Percentiles rank a stretch among this genome's conserved stretches.
These are phyloP conservation scores for Melanophora roralis DNA, from an alignment of 2,888 invertebrate genomes.

Conservation along the genomic window DNA sequence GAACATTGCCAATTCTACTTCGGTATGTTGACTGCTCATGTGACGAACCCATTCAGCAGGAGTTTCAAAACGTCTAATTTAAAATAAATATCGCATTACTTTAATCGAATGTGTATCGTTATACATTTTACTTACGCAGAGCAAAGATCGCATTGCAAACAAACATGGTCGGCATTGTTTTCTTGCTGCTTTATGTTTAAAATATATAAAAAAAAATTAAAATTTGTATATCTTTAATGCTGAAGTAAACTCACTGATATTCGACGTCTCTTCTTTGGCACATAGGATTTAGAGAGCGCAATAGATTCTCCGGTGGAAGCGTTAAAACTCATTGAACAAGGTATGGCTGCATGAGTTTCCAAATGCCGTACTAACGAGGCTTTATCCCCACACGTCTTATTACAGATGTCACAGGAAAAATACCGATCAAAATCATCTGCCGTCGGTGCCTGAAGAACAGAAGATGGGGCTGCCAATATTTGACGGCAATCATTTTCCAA, in stretches of 20 bases:
- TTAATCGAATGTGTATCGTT: neutral
- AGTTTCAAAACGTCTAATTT: conserved; percentile 81
- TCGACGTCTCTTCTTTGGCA: conserved; percentile 78
- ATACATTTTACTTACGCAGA: conserved; percentile 79
- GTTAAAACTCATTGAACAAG: conserved; percentile 56
- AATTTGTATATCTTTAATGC: neutral
- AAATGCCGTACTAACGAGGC: conserved; percentile 91
- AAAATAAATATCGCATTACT: neutral
- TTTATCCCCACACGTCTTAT: conserved; percentile 88
- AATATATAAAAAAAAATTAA: conserved; percentile 29
- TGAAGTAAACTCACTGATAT: conserved; percentile 77
- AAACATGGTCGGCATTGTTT: conserved; percentile 80
- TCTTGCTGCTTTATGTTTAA: conserved; percentile 79
- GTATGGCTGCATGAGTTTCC: conserved; percentile 82
- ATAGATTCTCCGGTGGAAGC: conserved; percentile 58
- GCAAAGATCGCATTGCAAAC: conserved; percentile 87
- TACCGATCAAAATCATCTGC: conserved; percentile 78
- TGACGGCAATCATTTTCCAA: conserved; percentile 75
- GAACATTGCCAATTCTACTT: conserved; percentile 84
- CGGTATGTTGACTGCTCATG: conserved; percentile 89
- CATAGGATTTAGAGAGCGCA: conserved; percentile 67
- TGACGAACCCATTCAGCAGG: conserved; percentile 93
- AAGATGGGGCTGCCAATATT: conserved; percentile 79
- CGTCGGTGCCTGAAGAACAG: conserved; percentile 66
- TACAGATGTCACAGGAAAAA: conserved; percentile 85